Evolutionary conservation across 2,888 invertebrate species (phyloP), one percentile per base, ranked within the genome.

Genomic region (Pammene fasciana): DNA sequence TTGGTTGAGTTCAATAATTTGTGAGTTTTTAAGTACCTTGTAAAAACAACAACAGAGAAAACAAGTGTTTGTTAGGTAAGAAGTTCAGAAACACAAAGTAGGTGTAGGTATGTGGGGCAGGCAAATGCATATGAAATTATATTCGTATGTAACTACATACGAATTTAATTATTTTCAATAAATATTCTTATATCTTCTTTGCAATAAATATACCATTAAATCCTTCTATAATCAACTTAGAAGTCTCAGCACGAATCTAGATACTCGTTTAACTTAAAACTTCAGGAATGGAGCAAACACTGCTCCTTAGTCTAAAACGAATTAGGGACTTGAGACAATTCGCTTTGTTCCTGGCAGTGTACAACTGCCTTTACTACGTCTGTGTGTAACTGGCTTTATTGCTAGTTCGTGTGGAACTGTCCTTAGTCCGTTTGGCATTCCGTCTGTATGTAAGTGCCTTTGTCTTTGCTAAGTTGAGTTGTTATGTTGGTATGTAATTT

Each of bases 381-480:
- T 46, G 43, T 11, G 13, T 11, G 18, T 26, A 48, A 50, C 18
- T 50, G 50, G 18, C 50, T 50, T 50, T 50, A 50, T 26, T 50
- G 50, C 50, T 13, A 50, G 50, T 50, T 50, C 50, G 50, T 50
- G 50, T 50, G 50, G 5, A 26, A 50, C 50, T 50, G 18, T 26
- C 26, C 50, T 50, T 50, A 50, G 9, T 50, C 16, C 26, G 26
- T 26, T 26, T 10, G 48, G 14, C 16, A 9, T 10, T 50, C 18
- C 18, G 50, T 10, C 50, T 50, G 50, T 18, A 18, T 50, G 50
- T 50, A 26, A 50, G 5, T 11, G 18, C 18, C 18, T 48, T 48
- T 48, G 10, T 26, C 48, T 48, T n/a, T 14, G 48, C 16, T 48
- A 10, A 38, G 48, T 48, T 48, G 16, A 4, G 48, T 48, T 48